Base-by-base conservation (phyloP, 2,888 invertebrate genomes). In the Aphidoletes aphidimyza region DNA sequence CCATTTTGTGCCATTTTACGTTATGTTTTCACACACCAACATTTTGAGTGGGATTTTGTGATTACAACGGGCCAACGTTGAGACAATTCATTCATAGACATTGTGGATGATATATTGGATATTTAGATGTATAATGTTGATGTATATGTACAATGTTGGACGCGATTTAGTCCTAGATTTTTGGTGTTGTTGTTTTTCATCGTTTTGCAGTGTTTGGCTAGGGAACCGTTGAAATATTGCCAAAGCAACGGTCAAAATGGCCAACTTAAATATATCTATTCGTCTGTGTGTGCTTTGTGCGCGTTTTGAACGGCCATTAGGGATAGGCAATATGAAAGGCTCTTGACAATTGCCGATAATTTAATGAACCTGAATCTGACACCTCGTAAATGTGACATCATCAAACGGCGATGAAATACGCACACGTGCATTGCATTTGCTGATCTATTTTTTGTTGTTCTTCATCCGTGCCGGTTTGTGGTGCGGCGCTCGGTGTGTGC, bases 361-460 rank as follows among this genome's bases (percentile, higher is more conserved):
- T 81, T 81, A 81, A 81, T 81, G 81, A 81, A 78, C 78, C 78
- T 36, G 78, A 78, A 81, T 81, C 81, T 81, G 81, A 81, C 81
- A 81, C 81, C 81, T 81, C 81, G 81, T 81, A 81, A 81, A 81
- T 81, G 81, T 81, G 81, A 81, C 81, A 81, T 81, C 81, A 22
- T 81, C 81, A 81, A 81, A 81, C 37, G 37, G 37, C 36, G 37
- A 81, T 34, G 37, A 81, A 81, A 36, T 81, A 81, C 37, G 37
- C 36, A 81, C 81, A 81, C 81, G 81, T 81, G 81, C 81, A 81
- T 81, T 37, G 22, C 37, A n/a, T 81, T 54, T 54, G 54, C 54
- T 54, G 54, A 54, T 54, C 69, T 34, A 69, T 34, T 69, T 69
- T 34, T 34, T 19, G 30, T 17, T 69, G 22, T 59, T 22, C 34